Evolutionary conservation across 2,888 invertebrate genomes (phyloP), one percentile per base, ranked within the genome.

Genomic region (Chymomyza amoena): DNA sequence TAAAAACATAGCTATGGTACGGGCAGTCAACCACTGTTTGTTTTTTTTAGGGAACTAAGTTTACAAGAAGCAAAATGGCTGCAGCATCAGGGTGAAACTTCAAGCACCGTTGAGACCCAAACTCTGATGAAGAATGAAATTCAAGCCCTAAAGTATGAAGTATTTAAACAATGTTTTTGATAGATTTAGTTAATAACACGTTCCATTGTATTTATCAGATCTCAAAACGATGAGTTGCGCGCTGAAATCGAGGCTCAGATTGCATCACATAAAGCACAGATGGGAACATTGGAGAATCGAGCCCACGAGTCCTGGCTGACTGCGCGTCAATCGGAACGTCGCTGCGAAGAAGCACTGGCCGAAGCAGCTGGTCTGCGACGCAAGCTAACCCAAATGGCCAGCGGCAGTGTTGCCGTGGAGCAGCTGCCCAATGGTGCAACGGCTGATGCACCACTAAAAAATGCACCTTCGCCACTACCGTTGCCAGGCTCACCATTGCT

Each of bases 201-300:
- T 25, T 25, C 25, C 25, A 25, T 83, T 73, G n/a, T 60, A 62
- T 64, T 72, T 20, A 16, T 16, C 72, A 93, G 93, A 83, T 91
- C 93, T 61, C 93, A 93, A 85, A 93, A 93, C 79, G 93, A 93
- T 89, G 92, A 93, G 66, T 90, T 97, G 73, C 96, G 96, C 69
- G 94, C 96, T 67, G 97, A 97, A 92, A 94, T 97, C 72, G 93
- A 96, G n/a, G 96, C 97, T 69, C 97, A 97, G 90, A 96, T 97
- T 90, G 95, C 94, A 1, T 91, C 92, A 6, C 93, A 93, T 18
- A 94, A 94, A 83, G 91, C 93, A 0, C 96, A 97, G 88, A 95
- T 97, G 78, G 94, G 96, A 66, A 94, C 94, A 69, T 93, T 96
- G 69, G 97, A 97, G 91, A 95, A 95, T 84, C 96, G 97, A 77